Evolutionary conservation across 2,888 invertebrate species (phyloP), one percentile per base, ranked within the genome.

Genomic region (Molorchus minor): DNA sequence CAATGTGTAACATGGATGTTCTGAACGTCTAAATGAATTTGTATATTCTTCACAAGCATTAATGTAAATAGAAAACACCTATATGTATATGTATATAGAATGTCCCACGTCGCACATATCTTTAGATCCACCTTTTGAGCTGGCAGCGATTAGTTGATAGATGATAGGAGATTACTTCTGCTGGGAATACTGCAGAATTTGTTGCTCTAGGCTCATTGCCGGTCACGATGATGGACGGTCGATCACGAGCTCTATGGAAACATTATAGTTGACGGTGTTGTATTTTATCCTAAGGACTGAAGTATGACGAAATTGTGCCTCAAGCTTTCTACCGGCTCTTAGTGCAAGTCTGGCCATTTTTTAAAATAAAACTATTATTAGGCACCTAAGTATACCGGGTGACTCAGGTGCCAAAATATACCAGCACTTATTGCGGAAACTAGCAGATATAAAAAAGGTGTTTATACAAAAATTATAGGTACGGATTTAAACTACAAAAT

Each of bases 141-240:
- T 57, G 44, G 43, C 21, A 17, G 7, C 58, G 65, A 63, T 67
- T 60, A 57, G 57, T 66, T 67, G 67, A 69, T 71, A 65, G 65
- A 71, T 67, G 69, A 68, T 66, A 65, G 64, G 62, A 65, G 69
- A 65, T 70, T 66, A 67, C 65, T 68, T 69, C 64, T 70, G 68
- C 69, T 71, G 71, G 68, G 69, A 71, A 71, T 63, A 65, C 57
- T 69, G 58, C 60, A 67, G 67, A 64, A 67, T 60, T 62, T 54
- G 62, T 55, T 45, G 70, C 75, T 68, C 21, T 44, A 38, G 68
- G 75, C 64, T 21, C 56, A 70, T 65, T 62, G 67, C 58, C 62
- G 69, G 72, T 75, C 75, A 75, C 75, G 75, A 69, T 71, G 73
- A 71, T 69, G 71, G 72, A 73, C 72, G 71, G 71, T 71, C 71